These are phyloP conservation scores for Ormyrus thymus DNA, from an alignment of 2,888 invertebrate species.

Conservation along the genomic window DNA sequence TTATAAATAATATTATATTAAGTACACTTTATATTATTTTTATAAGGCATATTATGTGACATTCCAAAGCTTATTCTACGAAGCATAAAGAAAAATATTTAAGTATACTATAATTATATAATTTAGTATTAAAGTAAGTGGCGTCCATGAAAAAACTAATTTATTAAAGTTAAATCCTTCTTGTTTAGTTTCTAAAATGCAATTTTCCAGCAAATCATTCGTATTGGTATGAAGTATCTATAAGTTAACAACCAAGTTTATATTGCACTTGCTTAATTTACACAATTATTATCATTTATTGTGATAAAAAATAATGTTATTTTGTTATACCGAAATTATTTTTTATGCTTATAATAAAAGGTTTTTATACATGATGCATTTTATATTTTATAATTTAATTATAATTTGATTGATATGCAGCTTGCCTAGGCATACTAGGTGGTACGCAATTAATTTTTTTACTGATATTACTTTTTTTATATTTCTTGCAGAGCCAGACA, in stretches of 20 bases:
- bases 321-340: constrained; percentile 42
- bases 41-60: constrained; percentile 12
- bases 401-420: constrained; percentile 2
- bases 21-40: constrained; percentile 25
- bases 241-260: constrained; percentile 26
- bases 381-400: constrained; percentile 40
- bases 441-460: background rate
- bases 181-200: constrained; percentile 26
- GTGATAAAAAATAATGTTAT: constrained; percentile 38
- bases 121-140: constrained; percentile 20
- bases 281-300: constrained; percentile 21
- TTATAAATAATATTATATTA: background rate
- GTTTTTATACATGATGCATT: constrained; percentile 18
- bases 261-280: constrained; percentile 38
- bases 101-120: constrained; percentile 9
- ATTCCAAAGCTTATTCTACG: constrained; percentile 18
- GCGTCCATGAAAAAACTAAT: constrained; percentile 9
- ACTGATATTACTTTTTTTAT: background rate
- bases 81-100: constrained; percentile 15
- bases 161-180: constrained; percentile 30
- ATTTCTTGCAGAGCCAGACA: background rate
- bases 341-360: constrained; percentile 49
- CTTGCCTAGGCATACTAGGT: constrained; percentile 2
- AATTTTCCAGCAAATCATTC: constrained; percentile 11
- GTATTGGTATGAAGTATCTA: constrained; percentile 27